Percentiles rank a stretch among this genome's conserved stretches.
Evolutionary conservation across 2,888 invertebrate species (phyloP).

Genomic region (Tineola bisselliella): DNA sequence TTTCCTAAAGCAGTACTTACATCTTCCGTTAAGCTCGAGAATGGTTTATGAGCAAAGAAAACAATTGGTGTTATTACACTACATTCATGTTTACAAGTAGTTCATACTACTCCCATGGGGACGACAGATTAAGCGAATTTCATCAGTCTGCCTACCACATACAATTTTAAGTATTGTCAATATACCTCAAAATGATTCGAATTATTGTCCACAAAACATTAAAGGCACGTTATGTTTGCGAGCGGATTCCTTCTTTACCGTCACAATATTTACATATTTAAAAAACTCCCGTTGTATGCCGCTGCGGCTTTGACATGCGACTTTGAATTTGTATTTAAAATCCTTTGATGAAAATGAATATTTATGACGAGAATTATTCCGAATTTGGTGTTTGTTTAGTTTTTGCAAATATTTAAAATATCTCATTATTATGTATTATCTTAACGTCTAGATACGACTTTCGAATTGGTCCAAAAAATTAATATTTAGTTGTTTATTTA

Average conservation of each 20-base stretch:
- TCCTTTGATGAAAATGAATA: conserved; percentile 3
- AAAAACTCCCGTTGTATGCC: not conserved
- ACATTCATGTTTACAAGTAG: no score
- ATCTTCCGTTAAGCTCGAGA: no score
- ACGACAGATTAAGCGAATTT: no score
- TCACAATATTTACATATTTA: conserved; percentile 10
- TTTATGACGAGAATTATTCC: not conserved
- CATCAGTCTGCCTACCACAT: no score
- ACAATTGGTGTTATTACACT: no score
- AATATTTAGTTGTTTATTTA: no score
- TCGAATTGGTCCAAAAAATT: no score
- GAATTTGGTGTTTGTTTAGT: not conserved
- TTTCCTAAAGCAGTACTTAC: no score
- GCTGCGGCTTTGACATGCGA: conserved; percentile 5
- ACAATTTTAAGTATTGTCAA: not conserved
- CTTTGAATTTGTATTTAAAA: not conserved
- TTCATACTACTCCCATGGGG: no score
- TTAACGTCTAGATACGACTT: not conserved
- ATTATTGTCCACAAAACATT: conserved; percentile 9
- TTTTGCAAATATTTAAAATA: not conserved
- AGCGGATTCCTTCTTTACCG: conserved; percentile 3
- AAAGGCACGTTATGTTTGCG: not conserved
- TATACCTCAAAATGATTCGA: not conserved
- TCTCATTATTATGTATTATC: not conserved
- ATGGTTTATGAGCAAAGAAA: no score